Percentiles rank a stretch among this genome's conserved stretches.
Conservation (phyloP, 53 echinoderm and acorn worm species). For the Glandiceps talaboti region DNA sequence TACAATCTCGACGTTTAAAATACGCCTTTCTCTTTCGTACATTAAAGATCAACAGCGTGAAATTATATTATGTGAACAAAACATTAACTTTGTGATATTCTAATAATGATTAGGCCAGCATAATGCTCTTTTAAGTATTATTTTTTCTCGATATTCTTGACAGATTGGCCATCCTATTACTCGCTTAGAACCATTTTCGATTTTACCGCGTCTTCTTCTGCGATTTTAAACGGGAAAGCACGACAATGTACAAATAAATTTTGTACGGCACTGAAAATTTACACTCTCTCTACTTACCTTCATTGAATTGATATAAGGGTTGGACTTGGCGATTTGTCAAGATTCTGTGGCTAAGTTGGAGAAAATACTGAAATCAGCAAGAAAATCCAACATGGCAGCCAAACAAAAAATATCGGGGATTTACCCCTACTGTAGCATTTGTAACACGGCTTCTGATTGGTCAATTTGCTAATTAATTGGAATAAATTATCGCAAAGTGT, state of each 20-base stretch:
- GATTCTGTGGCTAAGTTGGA: neutral
- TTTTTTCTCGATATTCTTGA: no score
- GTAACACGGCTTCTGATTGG: neutral
- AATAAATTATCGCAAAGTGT: neutral
- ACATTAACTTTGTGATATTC: no score
- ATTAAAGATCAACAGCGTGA: no score
- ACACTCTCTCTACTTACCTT: neutral
- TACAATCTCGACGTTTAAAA: no score
- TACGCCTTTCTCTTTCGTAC: no score
- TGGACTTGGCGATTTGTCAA: neutral
- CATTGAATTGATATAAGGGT: neutral
- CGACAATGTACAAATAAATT: no score
- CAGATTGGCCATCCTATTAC: no score
- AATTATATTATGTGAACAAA: no score
- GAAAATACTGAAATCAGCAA: constrained; percentile 2
- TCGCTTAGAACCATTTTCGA: no score
- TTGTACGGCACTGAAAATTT: no score
- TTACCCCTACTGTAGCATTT: constrained; percentile 27
- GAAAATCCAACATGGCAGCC: constrained; percentile 69
- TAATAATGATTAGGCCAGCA: no score
- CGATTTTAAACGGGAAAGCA: neutral
- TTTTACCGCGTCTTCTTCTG: neutral
- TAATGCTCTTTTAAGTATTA: no score
- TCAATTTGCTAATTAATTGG: neutral
- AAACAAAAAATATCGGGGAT: constrained; percentile 19